Evolutionary conservation across 2,797 vertebrate species (phyloP), one percentile per base, ranked within the genome.

Genomic region (Gallinago nigripennis): DNA sequence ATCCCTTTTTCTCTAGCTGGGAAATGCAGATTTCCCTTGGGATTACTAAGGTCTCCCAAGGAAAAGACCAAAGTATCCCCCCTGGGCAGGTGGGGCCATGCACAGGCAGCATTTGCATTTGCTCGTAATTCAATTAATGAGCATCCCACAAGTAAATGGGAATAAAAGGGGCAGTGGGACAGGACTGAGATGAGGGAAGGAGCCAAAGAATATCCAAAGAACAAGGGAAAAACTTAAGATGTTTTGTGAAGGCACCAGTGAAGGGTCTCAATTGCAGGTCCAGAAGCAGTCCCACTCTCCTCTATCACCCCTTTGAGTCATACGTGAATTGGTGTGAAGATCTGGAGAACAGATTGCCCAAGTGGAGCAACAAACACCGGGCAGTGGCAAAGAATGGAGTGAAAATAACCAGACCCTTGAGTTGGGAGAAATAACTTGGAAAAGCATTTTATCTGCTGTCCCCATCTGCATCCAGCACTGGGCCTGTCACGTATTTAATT

Each of bases 61-160:
- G 30, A 60, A 39, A 76, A 18, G 3, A 23, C 2, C 0, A 0
- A 8, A 2, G 2, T 17, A 16, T n/a, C 28, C 21, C 7, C 0
- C 0, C n/a, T 10, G 17, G 31, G 28, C 23, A 73, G 19, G 18
- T 12, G 27, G 18, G 20, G 31, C 19, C 8, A 9, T 60, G 20
- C 25, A 25, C 10, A 57, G 35, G 31, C 11, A 72, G 20, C 35
- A 31, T 28, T 28, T 2, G 4, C 4, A 3, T 64, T 68, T 50
- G 25, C 37, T 86, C 19, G 30, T 53, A 5, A 28, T n/a, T 51
- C 31, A 45, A 0, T 28, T 64, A 25, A 31, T 31, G 25, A 17
- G 3, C 8, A 70, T 16, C 16, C 24, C 11, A 7, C 4, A 11
- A 61, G 43, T 4, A 20, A 53, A 48, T 0, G 6, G 33, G 46